Conservation (phyloP, 2,888 invertebrate species). For the Tetheella fluctuosa region DNA sequence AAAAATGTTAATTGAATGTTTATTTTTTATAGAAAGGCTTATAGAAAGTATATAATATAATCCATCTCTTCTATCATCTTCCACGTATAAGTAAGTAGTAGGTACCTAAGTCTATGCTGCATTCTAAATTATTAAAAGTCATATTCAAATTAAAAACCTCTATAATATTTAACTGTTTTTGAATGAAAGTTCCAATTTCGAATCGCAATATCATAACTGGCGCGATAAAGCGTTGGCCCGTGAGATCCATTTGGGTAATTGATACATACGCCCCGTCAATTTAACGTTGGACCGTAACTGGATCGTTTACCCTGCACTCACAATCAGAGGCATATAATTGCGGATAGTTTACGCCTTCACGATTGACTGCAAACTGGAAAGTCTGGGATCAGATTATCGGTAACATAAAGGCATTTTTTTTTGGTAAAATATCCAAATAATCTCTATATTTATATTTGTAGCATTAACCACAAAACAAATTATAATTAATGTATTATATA, state of each 20-base stretch:
- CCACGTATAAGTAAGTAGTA: too few species aligned
- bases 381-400: not conserved
- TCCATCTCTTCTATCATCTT: too few species aligned
- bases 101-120: too few species aligned
- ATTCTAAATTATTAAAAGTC: too few species aligned
- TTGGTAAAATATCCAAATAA: too few species aligned
- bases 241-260: slow-evolving; percentile 67
- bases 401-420: too few species aligned
- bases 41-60: too few species aligned
- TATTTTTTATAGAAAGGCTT: too few species aligned
- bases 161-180: slow-evolving; percentile 32
- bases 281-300: slow-evolving; percentile 30
- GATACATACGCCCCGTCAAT: slow-evolving; percentile 66
- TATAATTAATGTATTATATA: too few species aligned
- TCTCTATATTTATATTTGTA: too few species aligned
- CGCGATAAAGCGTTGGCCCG: slow-evolving; percentile 33
- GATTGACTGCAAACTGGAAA: slow-evolving; percentile 7
- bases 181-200: slow-evolving; percentile 31
- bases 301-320: slow-evolving; percentile 45
- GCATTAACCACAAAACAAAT: too few species aligned
- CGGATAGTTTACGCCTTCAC: slow-evolving; percentile 33
- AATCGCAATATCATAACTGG: slow-evolving; percentile 29
- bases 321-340: slow-evolving; percentile 42
- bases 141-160: not conserved
- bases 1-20: too few species aligned